phyloP scores from a whole-genome alignment of 2,113 vertebrate genomes.

The Sinocyclocheilus maitianheensis region DNA sequence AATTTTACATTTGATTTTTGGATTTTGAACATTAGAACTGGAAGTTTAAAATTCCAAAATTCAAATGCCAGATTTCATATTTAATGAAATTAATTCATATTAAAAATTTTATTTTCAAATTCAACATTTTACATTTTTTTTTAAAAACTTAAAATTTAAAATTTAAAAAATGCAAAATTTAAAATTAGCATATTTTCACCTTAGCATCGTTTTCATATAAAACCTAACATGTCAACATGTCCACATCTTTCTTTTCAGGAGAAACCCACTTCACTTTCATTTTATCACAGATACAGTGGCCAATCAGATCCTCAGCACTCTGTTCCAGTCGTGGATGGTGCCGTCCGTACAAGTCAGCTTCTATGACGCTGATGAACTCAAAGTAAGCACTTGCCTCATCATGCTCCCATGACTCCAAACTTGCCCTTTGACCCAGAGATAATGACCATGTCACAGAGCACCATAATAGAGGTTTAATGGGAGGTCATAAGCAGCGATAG shows the following conservation, averaged over 20 bases:
- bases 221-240: neutral
- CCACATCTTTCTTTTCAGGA: constrained; percentile 72
- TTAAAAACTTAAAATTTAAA: neutral
- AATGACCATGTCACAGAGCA: constrained; percentile 16
- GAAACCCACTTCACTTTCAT: constrained; percentile 93
- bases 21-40: too few relatives aligned
- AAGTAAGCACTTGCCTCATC: constrained; percentile 74
- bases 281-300: constrained; percentile 92
- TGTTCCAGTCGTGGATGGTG: constrained; percentile 96
- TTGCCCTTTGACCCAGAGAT: neutral
- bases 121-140: neutral
- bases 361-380: constrained; percentile 89
- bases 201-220: neutral
- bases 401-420: neutral
- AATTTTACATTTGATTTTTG: too few relatives aligned
- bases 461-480: neutral
- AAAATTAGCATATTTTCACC: neutral
- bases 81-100: too few relatives aligned
- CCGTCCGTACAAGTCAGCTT: constrained; percentile 90
- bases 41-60: neutral
- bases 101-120: neutral
- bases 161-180: neutral
- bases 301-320: constrained; percentile 82
- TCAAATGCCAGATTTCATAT: neutral
- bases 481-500: neutral